A percentile compares a stretch with the other conserved stretches of the same genome.
Conservation (phyloP, 2,797 vertebrate species). For the Capromys pilorides region DNA sequence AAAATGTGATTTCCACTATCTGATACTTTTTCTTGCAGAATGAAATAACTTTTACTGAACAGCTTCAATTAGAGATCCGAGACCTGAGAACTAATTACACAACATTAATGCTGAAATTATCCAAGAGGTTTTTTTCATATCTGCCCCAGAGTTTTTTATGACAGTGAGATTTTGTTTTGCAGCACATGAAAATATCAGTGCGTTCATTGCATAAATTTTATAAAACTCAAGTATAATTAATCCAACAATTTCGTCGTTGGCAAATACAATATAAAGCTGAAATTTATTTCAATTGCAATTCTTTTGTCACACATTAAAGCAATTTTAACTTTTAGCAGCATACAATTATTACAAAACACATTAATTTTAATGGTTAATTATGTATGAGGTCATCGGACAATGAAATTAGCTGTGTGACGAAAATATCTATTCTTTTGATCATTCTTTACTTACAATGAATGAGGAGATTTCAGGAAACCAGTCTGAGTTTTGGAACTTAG, state of each 20-base stretch:
- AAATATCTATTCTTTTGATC: conserved; percentile 81
- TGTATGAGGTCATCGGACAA: conserved; percentile 77
- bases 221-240: conserved; percentile 61
- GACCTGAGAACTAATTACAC: conserved; percentile 66
- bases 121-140: conserved; percentile 52
- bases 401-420: conserved; percentile 80
- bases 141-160: conserved; percentile 20
- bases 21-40: conserved; percentile 12
- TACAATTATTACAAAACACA: conserved; percentile 76
- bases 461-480: conserved; percentile 75
- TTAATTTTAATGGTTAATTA: conserved; percentile 80
- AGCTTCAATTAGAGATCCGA: conserved; percentile 65
- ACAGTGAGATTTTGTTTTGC: conserved; percentile 26
- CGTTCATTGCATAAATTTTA: conserved; percentile 64
- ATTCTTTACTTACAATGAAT: conserved; percentile 78
- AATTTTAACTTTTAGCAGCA: conserved; percentile 75
- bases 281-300: conserved; percentile 76
- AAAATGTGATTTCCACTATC: not conserved
- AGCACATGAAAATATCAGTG: conserved; percentile 40
- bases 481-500: conserved; percentile 81
- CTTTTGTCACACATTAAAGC: conserved; percentile 67
- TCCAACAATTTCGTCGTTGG: conserved; percentile 64
- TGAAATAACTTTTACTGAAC: conserved; percentile 51
- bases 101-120: conserved; percentile 49
- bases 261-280: conserved; percentile 65